Base-by-base conservation (phyloP, 1,140 invertebrate genomes). In the Drosophila cardini region DNA sequence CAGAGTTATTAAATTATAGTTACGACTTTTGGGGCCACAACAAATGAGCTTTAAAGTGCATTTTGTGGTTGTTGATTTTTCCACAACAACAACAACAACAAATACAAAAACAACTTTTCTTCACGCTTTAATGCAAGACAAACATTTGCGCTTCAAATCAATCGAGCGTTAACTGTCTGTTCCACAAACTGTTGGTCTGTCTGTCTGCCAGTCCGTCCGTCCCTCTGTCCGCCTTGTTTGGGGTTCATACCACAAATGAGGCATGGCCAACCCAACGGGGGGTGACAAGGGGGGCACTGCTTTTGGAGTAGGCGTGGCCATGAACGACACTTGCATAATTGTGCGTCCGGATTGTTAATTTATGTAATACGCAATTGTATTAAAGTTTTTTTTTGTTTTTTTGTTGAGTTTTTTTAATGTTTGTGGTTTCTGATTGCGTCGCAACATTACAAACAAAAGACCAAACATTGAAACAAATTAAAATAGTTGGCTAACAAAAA, bases 291-390 rank as follows among this genome's bases (percentile, higher is more conserved):
- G 57, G 30, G 8, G 4, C 5, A 26, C 4, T 26, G 21, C 21
- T 26, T 26, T 26, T 26, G 21, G 21, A 26, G 26, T 40, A 63
- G 76, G 63, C 6, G 42, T 36, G 56, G 65, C 30, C 48, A 38
- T 67, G 48, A 60, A 62, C 82, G 72, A 78, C 83, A 89, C 84
- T 89, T 80, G 84, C 84, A 89, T 89, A 89, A 89, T 84, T 89
- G 78, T 76, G 77, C 62, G 69, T 55, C 70, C 74, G 78, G 80
- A 83, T 63, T 84, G 84, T 89, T 75, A 78, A 89, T 89, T 84
- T 75, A 75, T 63, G 64, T 73, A 73, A 85, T 75, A 81, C 77
- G 84, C 87, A 87, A 89, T 89, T 89, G 73, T 84, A 90, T 86
- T 86, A 90, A 87, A 53, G 30, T 38, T 53, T 53, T 90, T 82